Evolutionary conservation across 2,113 vertebrate genomes (phyloP).

Genomic region (Stegostoma tigrinum): DNA sequence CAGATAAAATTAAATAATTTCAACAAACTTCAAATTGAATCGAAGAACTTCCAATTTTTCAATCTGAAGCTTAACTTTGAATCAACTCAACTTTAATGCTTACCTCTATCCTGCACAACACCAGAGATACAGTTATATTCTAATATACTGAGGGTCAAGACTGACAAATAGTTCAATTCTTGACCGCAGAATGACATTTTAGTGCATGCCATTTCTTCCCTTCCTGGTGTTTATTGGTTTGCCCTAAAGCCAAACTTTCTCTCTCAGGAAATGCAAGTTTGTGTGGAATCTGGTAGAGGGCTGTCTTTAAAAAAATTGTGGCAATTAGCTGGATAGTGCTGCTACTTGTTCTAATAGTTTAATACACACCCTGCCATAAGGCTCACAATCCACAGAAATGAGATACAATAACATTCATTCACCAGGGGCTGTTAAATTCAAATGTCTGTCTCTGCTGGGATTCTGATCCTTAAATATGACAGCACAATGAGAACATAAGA

Average conservation of each 20-base stretch:
- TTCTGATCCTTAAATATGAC: neutral
- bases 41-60: neutral
- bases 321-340: neutral
- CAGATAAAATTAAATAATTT: neutral
- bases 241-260: neutral
- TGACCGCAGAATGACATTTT: too few relatives aligned
- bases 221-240: neutral
- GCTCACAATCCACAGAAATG: neutral
- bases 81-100: neutral
- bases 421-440: neutral
- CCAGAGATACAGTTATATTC: neutral
- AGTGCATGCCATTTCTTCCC: neutral
- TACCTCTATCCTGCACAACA: neutral
- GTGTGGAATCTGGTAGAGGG: neutral
- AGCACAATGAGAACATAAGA: too few relatives aligned
- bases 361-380: neutral
- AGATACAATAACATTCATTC: neutral
- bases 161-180: neutral
- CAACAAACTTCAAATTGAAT: slow-evolving; percentile 5
- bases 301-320: neutral
- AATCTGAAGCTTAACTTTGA: neutral
- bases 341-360: neutral
- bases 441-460: neutral
- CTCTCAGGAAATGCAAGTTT: slow-evolving; percentile 10
- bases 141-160: neutral